These are phyloP conservation scores for Porites australiensis DNA, from an alignment of 64 coral and sea anemone species.

Conservation along the genomic window DNA sequence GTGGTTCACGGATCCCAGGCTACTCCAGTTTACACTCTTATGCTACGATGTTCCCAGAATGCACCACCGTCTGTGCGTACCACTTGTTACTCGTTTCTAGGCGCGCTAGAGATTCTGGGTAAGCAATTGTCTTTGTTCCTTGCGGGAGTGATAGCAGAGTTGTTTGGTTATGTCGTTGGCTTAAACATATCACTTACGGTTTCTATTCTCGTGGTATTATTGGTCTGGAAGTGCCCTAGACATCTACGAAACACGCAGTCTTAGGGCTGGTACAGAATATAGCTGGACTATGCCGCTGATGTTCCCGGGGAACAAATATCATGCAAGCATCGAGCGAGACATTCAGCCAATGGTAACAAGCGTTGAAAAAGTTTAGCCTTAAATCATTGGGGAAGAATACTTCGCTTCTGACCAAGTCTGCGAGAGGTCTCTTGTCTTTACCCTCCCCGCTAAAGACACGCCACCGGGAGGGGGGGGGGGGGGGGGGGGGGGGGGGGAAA, in stretches of 20 bases:
- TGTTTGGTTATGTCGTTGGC: constrained; percentile 62
- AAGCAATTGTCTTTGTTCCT: constrained; percentile 71
- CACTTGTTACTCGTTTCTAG: constrained; percentile 74
- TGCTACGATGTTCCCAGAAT: constrained; percentile 56
- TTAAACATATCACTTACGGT: constrained; percentile 58
- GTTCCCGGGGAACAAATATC: too few relatives aligned
- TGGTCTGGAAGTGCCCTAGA: constrained; percentile 27
- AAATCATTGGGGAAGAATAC: too few relatives aligned
- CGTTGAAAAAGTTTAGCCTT: too few relatives aligned
- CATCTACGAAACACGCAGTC: neutral
- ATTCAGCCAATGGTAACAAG: too few relatives aligned
- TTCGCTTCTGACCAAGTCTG: too few relatives aligned
- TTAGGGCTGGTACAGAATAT: too few relatives aligned
- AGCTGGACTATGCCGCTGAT: too few relatives aligned
- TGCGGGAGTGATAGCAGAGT: constrained; percentile 70
- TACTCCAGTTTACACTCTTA: constrained; percentile 75
- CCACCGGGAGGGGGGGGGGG: too few relatives aligned
- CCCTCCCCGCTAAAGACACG: too few relatives aligned
- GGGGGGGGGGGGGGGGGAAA: too few relatives aligned
- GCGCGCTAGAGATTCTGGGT: constrained; percentile 73
- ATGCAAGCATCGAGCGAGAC: too few relatives aligned
- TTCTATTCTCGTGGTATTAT: constrained; percentile 55
- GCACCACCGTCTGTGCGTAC: constrained; percentile 59
- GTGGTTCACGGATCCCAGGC: constrained; percentile 85
- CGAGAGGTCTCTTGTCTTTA: too few relatives aligned